Conservation (phyloP, 2,113 vertebrate genomes). For the Oryzias woworae region DNA sequence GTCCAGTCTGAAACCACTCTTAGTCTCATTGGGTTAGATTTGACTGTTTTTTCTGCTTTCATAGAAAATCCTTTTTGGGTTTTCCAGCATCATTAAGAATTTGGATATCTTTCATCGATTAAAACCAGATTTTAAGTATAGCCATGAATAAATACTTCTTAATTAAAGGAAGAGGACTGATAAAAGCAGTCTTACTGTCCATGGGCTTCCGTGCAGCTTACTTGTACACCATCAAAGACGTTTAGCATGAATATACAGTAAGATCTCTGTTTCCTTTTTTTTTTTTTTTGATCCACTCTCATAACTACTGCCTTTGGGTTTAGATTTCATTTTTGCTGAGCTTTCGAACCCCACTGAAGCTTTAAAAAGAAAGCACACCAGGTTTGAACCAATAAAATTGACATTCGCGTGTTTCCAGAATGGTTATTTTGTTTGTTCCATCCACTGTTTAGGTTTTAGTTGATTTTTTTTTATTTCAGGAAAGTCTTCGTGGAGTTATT, state of each 20-base stretch:
- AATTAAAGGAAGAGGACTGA: neutral
- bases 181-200: neutral
- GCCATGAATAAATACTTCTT: too few relatives aligned
- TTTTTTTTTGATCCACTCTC: neutral
- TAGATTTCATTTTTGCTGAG: neutral
- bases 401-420: neutral
- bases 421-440: neutral
- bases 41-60: too few relatives aligned
- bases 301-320: neutral
- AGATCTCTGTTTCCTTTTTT: neutral
- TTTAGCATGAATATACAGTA: neutral
- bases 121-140: too few relatives aligned
- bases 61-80: too few relatives aligned
- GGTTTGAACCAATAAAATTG: constrained; percentile 1
- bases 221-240: neutral
- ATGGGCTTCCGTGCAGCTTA: neutral
- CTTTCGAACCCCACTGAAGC: neutral
- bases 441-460: neutral
- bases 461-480: neutral
- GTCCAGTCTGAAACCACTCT: too few relatives aligned
- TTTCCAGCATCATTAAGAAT: too few relatives aligned
- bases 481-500: constrained; percentile 16
- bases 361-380: constrained; percentile 5
- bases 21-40: too few relatives aligned
- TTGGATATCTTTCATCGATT: too few relatives aligned